Base-by-base conservation (phyloP, 1,140 invertebrate genomes). In the Plectrocnemia conspersa region DNA sequence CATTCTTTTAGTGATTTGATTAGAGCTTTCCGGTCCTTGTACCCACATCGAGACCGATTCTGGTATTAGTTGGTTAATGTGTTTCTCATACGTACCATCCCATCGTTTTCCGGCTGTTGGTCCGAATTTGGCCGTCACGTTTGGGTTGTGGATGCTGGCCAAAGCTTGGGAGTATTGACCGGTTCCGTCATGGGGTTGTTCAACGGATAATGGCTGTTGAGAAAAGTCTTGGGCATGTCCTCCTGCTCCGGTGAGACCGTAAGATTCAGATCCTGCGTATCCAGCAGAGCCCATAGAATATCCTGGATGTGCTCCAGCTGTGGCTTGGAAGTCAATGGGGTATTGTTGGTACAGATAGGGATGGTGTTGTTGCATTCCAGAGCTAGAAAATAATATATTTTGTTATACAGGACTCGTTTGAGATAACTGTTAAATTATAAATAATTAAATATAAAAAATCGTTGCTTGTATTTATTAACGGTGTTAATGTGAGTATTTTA, bases 281-380 rank as follows among this genome's bases (percentile, higher is more conserved):
- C 71, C 69, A 49, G 68, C 65, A 59, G 65, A 7, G 5, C 33
- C 52, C 27, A 46, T 25, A 60, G 72, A 70, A 67, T 76, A 76
- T 58, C 68, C 70, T 64, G 74, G 70, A 63, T 72, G 73, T 38
- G 71, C 66, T 40, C 52, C 60, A 1, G 52, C 41, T 59, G 71
- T 68, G 66, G 70, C 68, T 61, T 70, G 68, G 63, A 76, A 76
- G 66, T 76, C 74, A 64, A 76, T 68, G 61, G 72, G 74, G 60
- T 76, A 75, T 68, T 75, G 72, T 54, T 70, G 72, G 63, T 74
- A 75, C 63, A 74, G 66, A 58, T 75, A 75, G 47, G 73, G 72
- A 53, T 74, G 67, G 64, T 69, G 71, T n/a, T n/a, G n/a, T 65
- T 70, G 70, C 62, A 72, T 68, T 65, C 69, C 68, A 63, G 66